Base-by-base conservation (phyloP, 2,888 invertebrate species). In the Eupithecia abbreviata region DNA sequence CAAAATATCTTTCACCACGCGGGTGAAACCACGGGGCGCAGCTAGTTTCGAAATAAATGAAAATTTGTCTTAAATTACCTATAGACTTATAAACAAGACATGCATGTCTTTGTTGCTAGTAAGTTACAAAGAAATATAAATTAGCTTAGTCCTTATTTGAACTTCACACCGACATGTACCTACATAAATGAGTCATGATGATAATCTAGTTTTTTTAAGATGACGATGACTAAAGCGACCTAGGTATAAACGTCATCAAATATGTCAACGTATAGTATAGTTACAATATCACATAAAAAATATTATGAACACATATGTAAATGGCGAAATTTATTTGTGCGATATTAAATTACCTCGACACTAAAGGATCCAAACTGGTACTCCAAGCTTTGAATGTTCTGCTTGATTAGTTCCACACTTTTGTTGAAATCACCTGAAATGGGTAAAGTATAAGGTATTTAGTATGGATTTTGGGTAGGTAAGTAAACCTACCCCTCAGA, bases 361-460 rank as follows among this genome's bases (percentile, higher is more conserved):
- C 97, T 97, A 71, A 95, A 94, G 0, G 92, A 90, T 0, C 97
- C 97, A 87, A 95, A 97, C 82, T 96, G 95, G 82, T 95, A 95
- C 82, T 96, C 96, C 10, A 96, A 90, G 41, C 95, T 95, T 55
- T 93, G 90, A 4, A 97, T 90, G 82, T 96, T 96, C 79, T 95
- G 91, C 77, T 96, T 95, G 42, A 97, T 92, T 13, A 95, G 80
- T 30, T 95, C 95, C 77, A 93, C 89, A 72, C 94, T 92, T 78
- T 90, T 93, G 65, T 83, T 85, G 81, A 88, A 94, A 71, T 95
- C 93, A 49, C 93, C 95, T 95, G 87, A 7, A 74, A 74, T 13
- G 71, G 30, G 10, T 7, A 69, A 5, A 30, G 30, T 30, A 30
- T 1, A 30, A 65, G 10, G 42, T 42, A 15, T 66, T 42, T 66